Evolutionary conservation across 2,888 invertebrate species (phyloP).

Genomic region (Rosalia funebris): DNA sequence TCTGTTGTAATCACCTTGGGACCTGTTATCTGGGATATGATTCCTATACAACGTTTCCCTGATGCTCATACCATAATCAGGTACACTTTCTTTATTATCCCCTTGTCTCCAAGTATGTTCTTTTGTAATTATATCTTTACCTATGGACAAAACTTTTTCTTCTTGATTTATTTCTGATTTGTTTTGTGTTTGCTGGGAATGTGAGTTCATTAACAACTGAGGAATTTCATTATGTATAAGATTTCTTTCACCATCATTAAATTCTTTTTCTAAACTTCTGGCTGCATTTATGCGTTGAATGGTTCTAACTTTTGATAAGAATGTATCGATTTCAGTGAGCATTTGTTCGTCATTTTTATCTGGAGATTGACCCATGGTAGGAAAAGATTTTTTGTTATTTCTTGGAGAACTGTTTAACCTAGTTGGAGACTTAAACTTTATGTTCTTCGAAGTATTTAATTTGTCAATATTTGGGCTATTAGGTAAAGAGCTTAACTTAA

Average conservation of each 20-base stretch:
- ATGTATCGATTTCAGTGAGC: constrained; percentile 57
- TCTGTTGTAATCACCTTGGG: neutral
- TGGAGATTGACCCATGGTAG: neutral
- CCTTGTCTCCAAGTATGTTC: constrained; percentile 53
- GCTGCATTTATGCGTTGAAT: constrained; percentile 52
- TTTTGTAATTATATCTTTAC: constrained; percentile 43
- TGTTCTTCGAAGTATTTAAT: constrained; percentile 37
- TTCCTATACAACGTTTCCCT: constrained; percentile 49
- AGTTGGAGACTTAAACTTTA: constrained; percentile 20
- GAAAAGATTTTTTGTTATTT: constrained; percentile 8
- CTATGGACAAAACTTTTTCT: constrained; percentile 61
- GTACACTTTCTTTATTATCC: constrained; percentile 59
- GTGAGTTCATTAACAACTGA: neutral
- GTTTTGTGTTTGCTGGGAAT: neutral
- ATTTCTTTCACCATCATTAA: constrained; percentile 31
- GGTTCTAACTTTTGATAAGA: constrained; percentile 58
- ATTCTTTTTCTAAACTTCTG: constrained; percentile 52
- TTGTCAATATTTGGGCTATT: constrained; percentile 53
- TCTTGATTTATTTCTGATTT: constrained; percentile 52
- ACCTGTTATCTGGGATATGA: neutral
- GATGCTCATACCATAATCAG: constrained; percentile 59
- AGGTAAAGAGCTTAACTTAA: constrained; percentile 56
- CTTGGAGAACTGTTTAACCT: constrained; percentile 32
- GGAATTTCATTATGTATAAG: neutral
- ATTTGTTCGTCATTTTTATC: constrained; percentile 38